Evolutionary conservation across 1,140 invertebrate genomes (phyloP), one percentile per base, ranked within the genome.

Genomic region (Drosophila nasuta): DNA sequence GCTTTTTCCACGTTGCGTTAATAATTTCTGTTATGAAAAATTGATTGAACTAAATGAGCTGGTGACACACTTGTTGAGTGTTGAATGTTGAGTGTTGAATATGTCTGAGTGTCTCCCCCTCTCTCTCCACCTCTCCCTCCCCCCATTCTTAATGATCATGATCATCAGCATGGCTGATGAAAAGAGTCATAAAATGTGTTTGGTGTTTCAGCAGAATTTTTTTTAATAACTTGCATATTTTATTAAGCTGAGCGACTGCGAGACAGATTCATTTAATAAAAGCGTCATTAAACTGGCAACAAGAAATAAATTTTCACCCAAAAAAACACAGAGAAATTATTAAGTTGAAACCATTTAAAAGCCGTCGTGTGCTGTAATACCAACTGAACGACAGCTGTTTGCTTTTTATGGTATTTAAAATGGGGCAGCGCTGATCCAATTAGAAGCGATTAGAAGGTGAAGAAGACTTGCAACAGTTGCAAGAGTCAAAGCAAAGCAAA

Each of bases 1-100:
- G 67, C 63, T 76, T 74, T 74, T 77, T 68, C 48, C 60, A 60
- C 60, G 63, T 74, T 89, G 81, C 80, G 83, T 87, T 87, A 87
- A 87, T 87, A 87, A 87, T 87, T 89, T 82, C 85, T 83, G 83
- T 81, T 88, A 83, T 87, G 81, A 89, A 89, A 77, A 89, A 87
- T 87, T 87, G 83, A 87, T 87, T 87, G 83, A 88, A 79, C 83
- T 87, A 89, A 87, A 87, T 87, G 83, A 87, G 83, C 83, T 88
- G 83, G 85, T 88, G 85, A 88, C 85, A 88, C 85, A 88, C 85
- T 88, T 88, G 83, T 89, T 89, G 85, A 75, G 70, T 78, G 76
- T 75, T 70, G 78, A 54, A 10, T 38, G 52, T 56, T 10, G 33
- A 17, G 13, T 56, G 30, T 35, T 20, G 6, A 17, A 15, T 20